A percentile compares a stretch with the other conserved stretches of the same genome.
These are phyloP conservation scores for Metalampra italica DNA, from an alignment of 2,888 invertebrate genomes.

Conservation along the genomic window DNA sequence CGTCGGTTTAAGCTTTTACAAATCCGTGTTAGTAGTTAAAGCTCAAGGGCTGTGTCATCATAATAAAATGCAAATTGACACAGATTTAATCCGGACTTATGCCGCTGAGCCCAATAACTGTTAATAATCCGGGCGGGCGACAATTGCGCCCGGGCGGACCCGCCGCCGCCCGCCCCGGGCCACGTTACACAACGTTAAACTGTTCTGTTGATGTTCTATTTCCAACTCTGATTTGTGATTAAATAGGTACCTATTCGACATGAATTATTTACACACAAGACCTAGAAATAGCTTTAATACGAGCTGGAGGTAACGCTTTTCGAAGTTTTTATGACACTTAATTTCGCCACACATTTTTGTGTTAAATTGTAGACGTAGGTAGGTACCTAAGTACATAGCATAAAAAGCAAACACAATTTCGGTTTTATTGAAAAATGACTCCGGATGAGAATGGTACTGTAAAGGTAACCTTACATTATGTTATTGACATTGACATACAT, in stretches of 20 bases:
- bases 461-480: too few relatives aligned
- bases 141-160: slow-evolving; percentile 19
- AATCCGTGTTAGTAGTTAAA: slow-evolving; percentile 60
- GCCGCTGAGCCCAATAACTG: slow-evolving; percentile 63
- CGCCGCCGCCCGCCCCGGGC: slow-evolving; percentile 1
- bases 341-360: too few relatives aligned
- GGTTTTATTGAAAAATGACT: too few relatives aligned
- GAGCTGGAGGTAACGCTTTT: too few relatives aligned
- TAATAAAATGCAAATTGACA: slow-evolving; percentile 75
- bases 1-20: slow-evolving; percentile 47
- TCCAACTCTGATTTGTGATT: slow-evolving; percentile 2
- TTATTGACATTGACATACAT: too few relatives aligned
- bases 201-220: slow-evolving; percentile 17
- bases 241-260: not conserved
- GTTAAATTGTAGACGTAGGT: too few relatives aligned
- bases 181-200: slow-evolving; percentile 16
- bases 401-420: too few relatives aligned
- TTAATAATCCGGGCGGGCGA: slow-evolving; percentile 52
- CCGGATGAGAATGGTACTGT: too few relatives aligned
- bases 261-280: too few relatives aligned
- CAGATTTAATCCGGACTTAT: slow-evolving; percentile 70
- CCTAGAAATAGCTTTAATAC: too few relatives aligned
- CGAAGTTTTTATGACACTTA: too few relatives aligned
- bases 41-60: slow-evolving; percentile 58
- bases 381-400: too few relatives aligned